Evolutionary conservation across 2,113 vertebrate genomes (phyloP).

Genomic region (Cochlearius cochlearius): DNA sequence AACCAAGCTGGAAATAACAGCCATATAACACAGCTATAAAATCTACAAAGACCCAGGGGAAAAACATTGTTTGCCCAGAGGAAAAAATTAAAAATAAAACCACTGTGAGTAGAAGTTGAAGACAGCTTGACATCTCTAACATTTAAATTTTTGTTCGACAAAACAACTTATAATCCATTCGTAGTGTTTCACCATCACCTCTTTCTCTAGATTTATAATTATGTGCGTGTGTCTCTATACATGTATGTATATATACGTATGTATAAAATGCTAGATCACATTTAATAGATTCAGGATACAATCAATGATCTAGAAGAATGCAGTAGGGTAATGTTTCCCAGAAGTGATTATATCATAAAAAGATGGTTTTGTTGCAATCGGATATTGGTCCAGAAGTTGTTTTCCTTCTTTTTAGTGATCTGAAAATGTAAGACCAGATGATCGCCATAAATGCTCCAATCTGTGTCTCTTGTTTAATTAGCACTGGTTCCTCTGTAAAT

Average conservation of each 20-base stretch:
- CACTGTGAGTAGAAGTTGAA: neutral
- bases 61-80: neutral
- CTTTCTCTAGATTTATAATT: constrained; percentile 44
- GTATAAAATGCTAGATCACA: neutral
- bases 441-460: constrained; percentile 26
- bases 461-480: constrained; percentile 43
- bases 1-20: neutral
- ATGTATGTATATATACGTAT: fast-evolving
- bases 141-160: constrained; percentile 43
- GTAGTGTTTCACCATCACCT: constrained; percentile 6
- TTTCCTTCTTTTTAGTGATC: constrained; percentile 7
- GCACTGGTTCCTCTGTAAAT: neutral
- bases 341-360: constrained; percentile 33
- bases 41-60: neutral
- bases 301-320: constrained; percentile 47
- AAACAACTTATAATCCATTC: constrained; percentile 33
- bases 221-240: fast-evolving
- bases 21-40: neutral
- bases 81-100: neutral
- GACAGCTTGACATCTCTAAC: neutral
- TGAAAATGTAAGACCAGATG: constrained; percentile 21
- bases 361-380: neutral
- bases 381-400: constrained; percentile 20
- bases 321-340: constrained; percentile 38
- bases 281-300: constrained; percentile 49